These are phyloP conservation scores for Vombatus ursinus DNA, from an alignment of 2,113 vertebrate genomes.

Conservation along the genomic window DNA sequence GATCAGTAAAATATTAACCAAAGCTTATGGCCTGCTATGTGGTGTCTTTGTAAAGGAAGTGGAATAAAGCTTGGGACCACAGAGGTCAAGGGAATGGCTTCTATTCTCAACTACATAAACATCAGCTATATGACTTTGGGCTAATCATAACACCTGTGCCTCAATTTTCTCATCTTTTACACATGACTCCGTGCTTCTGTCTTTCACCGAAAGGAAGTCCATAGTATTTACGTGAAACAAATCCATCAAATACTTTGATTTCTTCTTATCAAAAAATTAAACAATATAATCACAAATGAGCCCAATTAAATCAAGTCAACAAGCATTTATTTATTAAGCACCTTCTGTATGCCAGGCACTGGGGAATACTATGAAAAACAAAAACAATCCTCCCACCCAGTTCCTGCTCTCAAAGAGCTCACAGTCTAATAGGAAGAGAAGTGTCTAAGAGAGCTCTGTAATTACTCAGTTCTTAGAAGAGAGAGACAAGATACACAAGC, in stretches of 20 bases:
- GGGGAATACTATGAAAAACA: background rate
- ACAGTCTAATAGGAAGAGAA: background rate
- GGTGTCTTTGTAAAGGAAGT: background rate
- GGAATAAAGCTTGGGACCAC: background rate
- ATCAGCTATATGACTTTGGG: background rate
- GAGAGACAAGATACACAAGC: background rate
- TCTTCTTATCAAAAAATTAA: background rate
- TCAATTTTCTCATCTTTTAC: background rate
- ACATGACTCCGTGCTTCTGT: background rate
- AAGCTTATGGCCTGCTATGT: background rate
- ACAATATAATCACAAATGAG: background rate
- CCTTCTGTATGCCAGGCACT: background rate
- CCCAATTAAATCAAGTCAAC: background rate
- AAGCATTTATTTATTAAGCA: background rate
- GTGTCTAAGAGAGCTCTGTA: background rate
- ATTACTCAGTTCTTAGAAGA: background rate
- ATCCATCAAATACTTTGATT: background rate
- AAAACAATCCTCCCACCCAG: background rate
- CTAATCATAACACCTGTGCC: background rate
- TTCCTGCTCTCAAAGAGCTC: background rate
- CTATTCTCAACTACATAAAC: background rate
- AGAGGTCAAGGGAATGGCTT: background rate
- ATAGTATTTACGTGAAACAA: background rate
- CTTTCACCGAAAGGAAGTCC: background rate
- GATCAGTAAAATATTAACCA: background rate